Evolutionary conservation across 2,113 vertebrate species (phyloP), one percentile per base, ranked within the genome.

Genomic region (Spheniscus mendiculus): DNA sequence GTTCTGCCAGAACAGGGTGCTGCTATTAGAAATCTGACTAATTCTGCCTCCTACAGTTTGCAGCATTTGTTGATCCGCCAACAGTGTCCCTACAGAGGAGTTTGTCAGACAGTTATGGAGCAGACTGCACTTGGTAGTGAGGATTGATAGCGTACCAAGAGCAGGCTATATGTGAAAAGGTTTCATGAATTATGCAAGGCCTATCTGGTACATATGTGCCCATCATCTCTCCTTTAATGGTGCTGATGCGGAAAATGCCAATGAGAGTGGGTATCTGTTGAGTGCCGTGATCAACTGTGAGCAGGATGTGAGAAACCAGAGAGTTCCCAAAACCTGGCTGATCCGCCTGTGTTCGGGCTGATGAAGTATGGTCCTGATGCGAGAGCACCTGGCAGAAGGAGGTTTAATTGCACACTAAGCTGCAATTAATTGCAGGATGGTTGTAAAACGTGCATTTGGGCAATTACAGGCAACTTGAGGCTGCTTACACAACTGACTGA

Each of bases 381-480:
- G 27, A 61, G 5, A 94, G 77, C 89, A 91, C 89, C 89, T 91
- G 94, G 77, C 83, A 96, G 93, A 78, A 89, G 77, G 69, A 67
- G 38, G 9, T 89, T 74, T 97, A 95, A 96, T 93, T 91, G 89
- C 81, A 65, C 23, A 13, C 65, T 89, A 89, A 91, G 61, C 65
- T 91, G 77, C 89, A 89, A 42, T 92, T 96, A 96, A 91, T 94
- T 89, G 65, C n/a, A 47, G 44, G 44, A 36, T 72, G n/a, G 23
- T 38, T 87, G 52, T 87, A 89, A 96, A 97, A 89, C 0, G 44
- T 87, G 29, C 44, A 40, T 95, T 94, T 93, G 91, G 65, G 62
- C 70, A 87, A 79, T 87, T 89, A 72, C 16, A 79, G 69, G n/a
- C 56, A 91, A 76, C 93, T 55, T 74, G 83, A 82, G 59, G 32